Evolutionary conservation across 2,797 vertebrate species (phyloP).

Genomic region (Bradypodion pumilum): DNA sequence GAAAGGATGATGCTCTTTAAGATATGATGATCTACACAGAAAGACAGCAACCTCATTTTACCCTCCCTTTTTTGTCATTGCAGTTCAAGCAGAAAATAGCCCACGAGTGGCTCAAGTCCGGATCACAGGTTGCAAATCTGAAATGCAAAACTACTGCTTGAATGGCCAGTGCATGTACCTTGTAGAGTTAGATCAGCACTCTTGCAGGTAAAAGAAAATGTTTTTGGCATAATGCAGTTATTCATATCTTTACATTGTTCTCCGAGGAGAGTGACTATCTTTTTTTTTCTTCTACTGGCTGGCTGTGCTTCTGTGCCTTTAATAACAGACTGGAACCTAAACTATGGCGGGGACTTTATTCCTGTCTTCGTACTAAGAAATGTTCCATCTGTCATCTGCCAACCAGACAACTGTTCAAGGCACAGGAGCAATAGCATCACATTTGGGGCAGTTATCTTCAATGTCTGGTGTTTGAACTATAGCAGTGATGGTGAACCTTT

Average conservation of each 20-base stretch:
- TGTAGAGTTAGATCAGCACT: slow-evolving; percentile 71
- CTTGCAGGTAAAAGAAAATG: slow-evolving; percentile 71
- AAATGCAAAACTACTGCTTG: slow-evolving; percentile 78
- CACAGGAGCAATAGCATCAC: not conserved
- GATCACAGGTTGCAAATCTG: slow-evolving; percentile 67
- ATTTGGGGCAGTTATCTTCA: not conserved
- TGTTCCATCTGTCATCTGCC: not conserved
- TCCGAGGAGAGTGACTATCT: too few species aligned
- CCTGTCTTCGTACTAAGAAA: not conserved
- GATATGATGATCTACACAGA: not conserved
- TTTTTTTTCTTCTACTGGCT: too few species aligned
- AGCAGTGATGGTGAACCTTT: too few species aligned
- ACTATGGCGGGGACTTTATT: not conserved
- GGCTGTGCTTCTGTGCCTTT: not conserved
- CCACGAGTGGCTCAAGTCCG: slow-evolving; percentile 69
- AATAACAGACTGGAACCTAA: not conserved
- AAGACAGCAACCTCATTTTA: not conserved
- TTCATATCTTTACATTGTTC: too few species aligned
- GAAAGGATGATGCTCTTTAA: not conserved
- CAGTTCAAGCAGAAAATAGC: slow-evolving; percentile 72
- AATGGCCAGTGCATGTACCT: slow-evolving; percentile 79
- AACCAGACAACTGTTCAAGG: too few species aligned
- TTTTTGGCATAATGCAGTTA: rapidly evolving
- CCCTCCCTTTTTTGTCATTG: not conserved
- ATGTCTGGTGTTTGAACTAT: not conserved